These are phyloP conservation scores for Camptogramma bilineatum DNA, from an alignment of 2,888 invertebrate species.

Conservation along the genomic window DNA sequence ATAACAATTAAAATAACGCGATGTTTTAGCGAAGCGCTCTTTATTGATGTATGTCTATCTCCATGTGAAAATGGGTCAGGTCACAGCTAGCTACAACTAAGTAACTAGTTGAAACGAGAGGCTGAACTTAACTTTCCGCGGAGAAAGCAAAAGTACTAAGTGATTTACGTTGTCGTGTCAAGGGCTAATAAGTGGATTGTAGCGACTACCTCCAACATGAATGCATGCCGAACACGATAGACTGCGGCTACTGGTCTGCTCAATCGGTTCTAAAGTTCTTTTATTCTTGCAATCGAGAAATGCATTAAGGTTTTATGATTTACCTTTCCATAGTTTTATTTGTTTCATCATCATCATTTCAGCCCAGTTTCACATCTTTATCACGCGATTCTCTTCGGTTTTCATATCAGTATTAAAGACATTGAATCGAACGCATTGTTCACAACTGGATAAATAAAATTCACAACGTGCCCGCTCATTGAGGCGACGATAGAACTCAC, in stretches of 20 bases:
- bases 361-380: no score
- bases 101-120: constrained; percentile 26
- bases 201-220: constrained; percentile 15
- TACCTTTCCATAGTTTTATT: no score
- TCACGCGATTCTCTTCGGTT: no score
- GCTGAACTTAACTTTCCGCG: constrained; percentile 19
- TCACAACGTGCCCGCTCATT: constrained; percentile 1
- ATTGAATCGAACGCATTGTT: background rate
- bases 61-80: constrained; percentile 34
- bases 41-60: constrained; percentile 18
- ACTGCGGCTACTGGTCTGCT: constrained; percentile 12
- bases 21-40: constrained; percentile 8
- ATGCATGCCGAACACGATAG: constrained; percentile 23
- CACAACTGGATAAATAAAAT: constrained; percentile 9
- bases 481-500: constrained; percentile 14
- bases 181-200: constrained; percentile 31
- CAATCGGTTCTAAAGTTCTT: background rate
- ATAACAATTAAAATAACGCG: background rate
- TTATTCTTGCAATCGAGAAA: background rate
- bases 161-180: constrained; percentile 39
- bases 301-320: background rate
- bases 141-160: constrained; percentile 36
- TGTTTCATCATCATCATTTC: no score
- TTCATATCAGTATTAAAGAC: background rate
- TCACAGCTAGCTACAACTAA: constrained; percentile 36